Conservation (phyloP, 2,113 vertebrate species). For the Bothrops jararaca region DNA sequence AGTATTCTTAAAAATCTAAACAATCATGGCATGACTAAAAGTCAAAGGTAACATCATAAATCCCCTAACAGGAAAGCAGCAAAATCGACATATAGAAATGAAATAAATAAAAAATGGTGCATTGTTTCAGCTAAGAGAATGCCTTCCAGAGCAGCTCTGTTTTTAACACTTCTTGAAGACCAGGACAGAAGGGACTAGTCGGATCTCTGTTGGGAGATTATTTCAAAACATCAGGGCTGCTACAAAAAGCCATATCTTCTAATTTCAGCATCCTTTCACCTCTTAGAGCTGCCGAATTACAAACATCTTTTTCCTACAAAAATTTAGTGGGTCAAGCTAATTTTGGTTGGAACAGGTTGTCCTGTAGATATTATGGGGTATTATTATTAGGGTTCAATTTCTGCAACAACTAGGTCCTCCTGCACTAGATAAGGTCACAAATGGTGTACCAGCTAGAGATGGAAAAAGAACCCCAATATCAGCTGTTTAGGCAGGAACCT, state of each 20-base stretch:
- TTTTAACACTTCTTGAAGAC: neutral
- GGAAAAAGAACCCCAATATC: neutral
- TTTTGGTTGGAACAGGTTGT: neutral
- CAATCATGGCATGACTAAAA: neutral
- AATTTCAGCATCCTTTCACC: neutral
- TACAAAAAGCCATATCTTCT: neutral
- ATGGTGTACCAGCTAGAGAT: neutral
- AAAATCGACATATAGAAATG: neutral
- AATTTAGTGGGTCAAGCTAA: neutral
- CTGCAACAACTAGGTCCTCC: neutral
- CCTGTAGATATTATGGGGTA: neutral
- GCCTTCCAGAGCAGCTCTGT: neutral
- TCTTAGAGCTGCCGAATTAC: neutral
- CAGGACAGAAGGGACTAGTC: neutral
- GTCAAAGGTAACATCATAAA: neutral
- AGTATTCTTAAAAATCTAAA: neutral
- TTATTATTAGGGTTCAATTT: neutral
- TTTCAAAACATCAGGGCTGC: neutral
- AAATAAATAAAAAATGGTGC: neutral
- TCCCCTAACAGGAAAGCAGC: neutral
- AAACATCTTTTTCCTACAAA: neutral
- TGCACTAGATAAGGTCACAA: neutral
- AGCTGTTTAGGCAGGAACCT: neutral
- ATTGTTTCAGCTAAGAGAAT: neutral
- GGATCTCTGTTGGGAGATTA: neutral